Evolutionary conservation across 2,797 vertebrate species (phyloP), one percentile per base, ranked within the genome.

Genomic region (Sardinella longiceps): DNA sequence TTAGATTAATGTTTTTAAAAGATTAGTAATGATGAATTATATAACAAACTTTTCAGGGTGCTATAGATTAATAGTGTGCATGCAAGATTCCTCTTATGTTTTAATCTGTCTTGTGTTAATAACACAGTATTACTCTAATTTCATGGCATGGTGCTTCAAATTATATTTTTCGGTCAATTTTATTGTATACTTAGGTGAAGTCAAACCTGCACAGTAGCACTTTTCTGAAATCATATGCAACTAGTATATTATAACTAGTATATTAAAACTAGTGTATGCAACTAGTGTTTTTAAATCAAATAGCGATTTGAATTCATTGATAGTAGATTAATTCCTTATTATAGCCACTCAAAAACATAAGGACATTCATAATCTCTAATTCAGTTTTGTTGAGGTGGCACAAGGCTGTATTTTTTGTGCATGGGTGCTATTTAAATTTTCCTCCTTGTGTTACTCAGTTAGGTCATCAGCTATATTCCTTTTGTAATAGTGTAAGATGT

Each of bases 181-280:
- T 39, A 74, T 14, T 20, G 30, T 20, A 1, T 66, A 30, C 39
- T 56, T 84, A 46, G 1, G 15, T 51, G 81, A 39, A 37, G 39
- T 10, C 53, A 80, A 23, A 83, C 80, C 90, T 91, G 89, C 85
- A 90, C 83, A 87, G 37, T 87, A 90, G 86, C 87, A 91, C 89
- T 91, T 90, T 91, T 74, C 66, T 74, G 66, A 74, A 74, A 74
- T 74, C 66, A 23, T 33, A 37, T 74, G 12, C 37, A 74, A 33
- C 43, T 37, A 1, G n/a, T n/a, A n/a, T n/a, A n/a, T n/a, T n/a
- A n/a, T n/a, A n/a, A n/a, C n/a, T n/a, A n/a, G n/a, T n/a, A n/a
- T n/a, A n/a, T n/a, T n/a, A n/a, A n/a, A n/a, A n/a, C n/a, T n/a
- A n/a, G n/a, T n/a, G n/a, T n/a, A n/a, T n/a, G n/a, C n/a, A n/a